Evolutionary conservation across 2,797 vertebrate genomes (phyloP).

Genomic region (Cuniculus paca): DNA sequence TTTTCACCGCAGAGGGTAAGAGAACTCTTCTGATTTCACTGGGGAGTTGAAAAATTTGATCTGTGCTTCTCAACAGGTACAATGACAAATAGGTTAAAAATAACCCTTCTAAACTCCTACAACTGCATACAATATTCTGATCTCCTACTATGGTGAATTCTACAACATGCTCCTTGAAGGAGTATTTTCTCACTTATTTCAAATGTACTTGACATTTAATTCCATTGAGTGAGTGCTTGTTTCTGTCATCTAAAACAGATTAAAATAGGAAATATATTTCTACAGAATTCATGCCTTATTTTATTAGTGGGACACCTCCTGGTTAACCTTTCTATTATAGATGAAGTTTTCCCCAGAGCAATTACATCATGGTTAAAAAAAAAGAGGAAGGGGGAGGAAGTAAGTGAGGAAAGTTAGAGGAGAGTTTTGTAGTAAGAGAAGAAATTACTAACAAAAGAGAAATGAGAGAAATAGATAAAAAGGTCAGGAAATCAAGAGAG

Average conservation of each 20-base stretch:
- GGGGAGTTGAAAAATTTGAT: conserved; percentile 72
- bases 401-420: background rate
- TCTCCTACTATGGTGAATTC: conserved; percentile 74
- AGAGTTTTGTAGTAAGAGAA: background rate
- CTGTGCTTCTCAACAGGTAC: conserved; percentile 70
- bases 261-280: conserved; percentile 62
- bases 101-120: conserved; percentile 60
- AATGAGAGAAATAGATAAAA: background rate
- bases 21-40: conserved; percentile 74
- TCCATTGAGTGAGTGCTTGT: conserved; percentile 63
- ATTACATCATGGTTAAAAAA: conserved; percentile 40
- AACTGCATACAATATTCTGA: conserved; percentile 38
- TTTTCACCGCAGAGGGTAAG: conserved; percentile 67
- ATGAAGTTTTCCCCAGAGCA: conserved; percentile 58
- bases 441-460: conserved; percentile 29
- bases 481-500: background rate
- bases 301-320: conserved; percentile 57
- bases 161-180: conserved; percentile 46
- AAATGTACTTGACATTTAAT: conserved; percentile 76
- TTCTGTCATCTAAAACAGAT: conserved; percentile 66
- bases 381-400: background rate
- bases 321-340: conserved; percentile 71
- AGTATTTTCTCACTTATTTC: conserved; percentile 73
- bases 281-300: conserved; percentile 64
- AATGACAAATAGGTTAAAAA: conserved; percentile 78